These are phyloP conservation scores for Coracopsis vasa DNA, from an alignment of 2,113 vertebrate species.

Conservation along the genomic window DNA sequence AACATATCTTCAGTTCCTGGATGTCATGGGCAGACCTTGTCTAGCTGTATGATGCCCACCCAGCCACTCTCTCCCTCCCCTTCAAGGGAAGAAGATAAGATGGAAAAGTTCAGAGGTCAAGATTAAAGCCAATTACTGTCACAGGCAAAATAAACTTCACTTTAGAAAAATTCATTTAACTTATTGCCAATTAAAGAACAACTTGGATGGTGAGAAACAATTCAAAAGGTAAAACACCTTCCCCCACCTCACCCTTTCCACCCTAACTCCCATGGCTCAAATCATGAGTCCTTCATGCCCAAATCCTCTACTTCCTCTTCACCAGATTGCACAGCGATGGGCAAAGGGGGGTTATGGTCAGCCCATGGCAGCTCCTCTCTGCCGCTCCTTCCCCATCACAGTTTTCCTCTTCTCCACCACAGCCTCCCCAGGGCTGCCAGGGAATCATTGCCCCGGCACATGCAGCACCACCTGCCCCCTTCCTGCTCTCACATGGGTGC, in stretches of 20 bases:
- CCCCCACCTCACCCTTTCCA: not conserved
- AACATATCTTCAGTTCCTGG: not conserved
- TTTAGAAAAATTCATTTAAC: not conserved
- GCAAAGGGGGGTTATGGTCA: not conserved
- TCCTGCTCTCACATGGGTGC: not conserved
- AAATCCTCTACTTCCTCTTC: not conserved
- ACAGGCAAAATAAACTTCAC: not conserved
- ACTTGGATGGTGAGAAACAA: not conserved
- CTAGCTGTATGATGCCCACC: not conserved
- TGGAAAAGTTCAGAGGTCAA: not conserved
- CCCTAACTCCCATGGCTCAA: too few species aligned
- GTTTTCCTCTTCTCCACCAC: not conserved
- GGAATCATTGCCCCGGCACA: rapidly evolving
- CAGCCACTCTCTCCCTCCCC: not conserved
- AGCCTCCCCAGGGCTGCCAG: not conserved
- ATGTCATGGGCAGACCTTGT: not conserved
- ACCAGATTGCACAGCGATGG: rapidly evolving
- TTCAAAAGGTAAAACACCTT: not conserved
- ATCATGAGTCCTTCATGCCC: too few species aligned
- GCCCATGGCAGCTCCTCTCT: not conserved
- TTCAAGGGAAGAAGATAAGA: not conserved
- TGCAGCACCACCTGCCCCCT: not conserved
- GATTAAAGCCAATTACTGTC: not conserved
- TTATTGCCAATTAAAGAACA: not conserved
- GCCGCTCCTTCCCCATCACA: rapidly evolving